Base-by-base conservation (phyloP, 2,888 invertebrate species). In the Liposcelis brunnea region DNA sequence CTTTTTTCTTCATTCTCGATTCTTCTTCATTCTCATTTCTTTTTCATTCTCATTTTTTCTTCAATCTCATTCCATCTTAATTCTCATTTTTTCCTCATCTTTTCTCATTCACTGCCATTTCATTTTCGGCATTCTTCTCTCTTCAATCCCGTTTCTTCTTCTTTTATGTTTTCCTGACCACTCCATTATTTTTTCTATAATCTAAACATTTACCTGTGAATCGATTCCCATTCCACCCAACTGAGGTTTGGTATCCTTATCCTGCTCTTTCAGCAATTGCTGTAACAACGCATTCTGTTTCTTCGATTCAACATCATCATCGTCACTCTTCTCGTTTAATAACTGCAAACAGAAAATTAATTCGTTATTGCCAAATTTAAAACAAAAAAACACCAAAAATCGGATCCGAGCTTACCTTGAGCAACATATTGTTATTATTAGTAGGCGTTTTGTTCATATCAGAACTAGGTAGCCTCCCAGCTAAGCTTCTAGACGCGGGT, bases 241-340 rank as follows among this genome's bases (percentile, higher is more conserved):
- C 8, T 26, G 26, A 49, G 56, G 55, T 49, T 61, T 61, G 49
- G 62, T 60, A 32, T 68, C 68, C 42, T 68, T 68, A 42, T 70
- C 69, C 31, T 60, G 61, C 42, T 69, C 67, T 55, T 73, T 75
- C 49, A 75, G 68, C 59, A 69, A 66, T 58, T 72, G 75, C 61
- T 71, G 71, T 54, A 70, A 68, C 53, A 71, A 67, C 58, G 69
- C 76, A 61, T 72, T 77, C 63, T 62, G 68, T 56, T 65, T 78
- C 67, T 69, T 70, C 52, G 65, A 65, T 50, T 78, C 80, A 48
- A 75, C 71, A 50, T 77, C 75, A 53, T 84, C 84, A 53, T 83
- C 82, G 55, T 84, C 84, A 48, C 75, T 79, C 63, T 80, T 83
- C 52, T 84, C 82, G 59, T 84, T 86, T 50, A 86, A 67, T 61